Conservation (phyloP, 2,888 invertebrate genomes). For the Steinernema hermaphroditum region DNA sequence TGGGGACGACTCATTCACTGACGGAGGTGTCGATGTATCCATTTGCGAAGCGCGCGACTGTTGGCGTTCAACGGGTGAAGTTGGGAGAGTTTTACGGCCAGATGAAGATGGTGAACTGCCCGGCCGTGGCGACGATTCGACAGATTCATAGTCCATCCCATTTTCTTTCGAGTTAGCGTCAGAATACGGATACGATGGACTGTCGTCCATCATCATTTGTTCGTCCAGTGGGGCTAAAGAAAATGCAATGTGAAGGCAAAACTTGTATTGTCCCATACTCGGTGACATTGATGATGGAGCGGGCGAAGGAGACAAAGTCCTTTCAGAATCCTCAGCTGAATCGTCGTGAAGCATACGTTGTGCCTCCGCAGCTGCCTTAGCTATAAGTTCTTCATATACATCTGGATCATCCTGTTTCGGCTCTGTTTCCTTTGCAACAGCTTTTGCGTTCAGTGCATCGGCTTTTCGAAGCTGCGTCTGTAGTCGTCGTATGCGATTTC, state of each 20-base stretch:
- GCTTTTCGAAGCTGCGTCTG: conserved; percentile 47
- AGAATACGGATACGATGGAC: conserved; percentile 11
- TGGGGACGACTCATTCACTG: neutral
- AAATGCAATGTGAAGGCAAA: too few species aligned
- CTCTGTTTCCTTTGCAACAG: neutral
- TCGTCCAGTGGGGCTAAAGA: conserved; percentile 5
- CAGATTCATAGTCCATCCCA: conserved; percentile 15
- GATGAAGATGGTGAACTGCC: neutral
- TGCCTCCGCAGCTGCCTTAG: conserved; percentile 10
- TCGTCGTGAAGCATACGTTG: neutral
- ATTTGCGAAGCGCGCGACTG: neutral
- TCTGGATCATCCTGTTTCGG: neutral
- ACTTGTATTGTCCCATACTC: too few species aligned
- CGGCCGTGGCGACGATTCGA: conserved; percentile 4
- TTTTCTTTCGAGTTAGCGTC: conserved; percentile 18
- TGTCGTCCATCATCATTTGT: neutral
- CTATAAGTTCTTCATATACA: neutral
- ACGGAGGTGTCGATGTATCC: neutral
- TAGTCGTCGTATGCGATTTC: conserved; percentile 48
- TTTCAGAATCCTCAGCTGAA: conserved; percentile 16
- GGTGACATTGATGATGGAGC: conserved; percentile 19
- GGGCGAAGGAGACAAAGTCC: conserved; percentile 5
- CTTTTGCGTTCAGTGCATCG: conserved; percentile 32
- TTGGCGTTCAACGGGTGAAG: neutral
- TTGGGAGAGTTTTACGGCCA: neutral